phyloP scores from a whole-genome alignment of 2,797 vertebrate genomes.

The Arnoldichthys spilopterus region DNA sequence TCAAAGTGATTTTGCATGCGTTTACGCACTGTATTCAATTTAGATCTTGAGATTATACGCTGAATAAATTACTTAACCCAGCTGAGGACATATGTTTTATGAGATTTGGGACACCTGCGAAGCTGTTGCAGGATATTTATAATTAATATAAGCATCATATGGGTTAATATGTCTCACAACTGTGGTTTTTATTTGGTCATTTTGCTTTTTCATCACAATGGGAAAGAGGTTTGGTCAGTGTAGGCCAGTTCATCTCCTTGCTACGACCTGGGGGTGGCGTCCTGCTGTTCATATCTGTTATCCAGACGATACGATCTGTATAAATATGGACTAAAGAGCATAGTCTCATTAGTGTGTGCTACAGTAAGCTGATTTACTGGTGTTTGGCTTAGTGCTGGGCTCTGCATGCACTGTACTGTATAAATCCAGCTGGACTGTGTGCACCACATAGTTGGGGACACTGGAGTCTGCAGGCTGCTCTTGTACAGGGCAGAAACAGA shows the following conservation, averaged over 20 bases:
- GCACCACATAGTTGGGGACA: conserved; percentile 25
- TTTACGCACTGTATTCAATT: conserved; percentile 79
- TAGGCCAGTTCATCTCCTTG: conserved; percentile 26
- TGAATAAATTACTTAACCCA: conserved; percentile 69
- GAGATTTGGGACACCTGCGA: conserved; percentile 22
- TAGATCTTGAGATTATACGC: conserved; percentile 79
- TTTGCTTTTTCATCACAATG: conserved; percentile 4
- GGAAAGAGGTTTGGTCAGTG: conserved; percentile 18
- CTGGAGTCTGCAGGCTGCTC: conserved; percentile 36
- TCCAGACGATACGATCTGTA: background rate
- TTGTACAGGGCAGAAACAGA: conserved; percentile 58
- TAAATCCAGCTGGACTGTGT: background rate
- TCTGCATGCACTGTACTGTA: background rate
- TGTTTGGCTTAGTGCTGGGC: background rate
- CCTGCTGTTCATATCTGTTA: conserved; percentile 14
- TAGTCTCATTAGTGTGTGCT: background rate
- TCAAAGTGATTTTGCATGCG: conserved; percentile 76
- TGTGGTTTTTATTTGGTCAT: conserved; percentile 40
- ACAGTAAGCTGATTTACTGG: background rate
- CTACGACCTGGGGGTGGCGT: conserved; percentile 7
- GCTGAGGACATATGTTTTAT: conserved; percentile 35
- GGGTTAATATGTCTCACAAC: conserved; percentile 23
- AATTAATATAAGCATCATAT: conserved; percentile 34
- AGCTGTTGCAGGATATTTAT: conserved; percentile 14
- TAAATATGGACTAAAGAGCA: background rate